A percentile compares a stretch with the other conserved stretches of the same genome.
These are phyloP conservation scores for Hoplias malabaricus DNA, from an alignment of 2,113 vertebrate genomes.

Conservation along the genomic window DNA sequence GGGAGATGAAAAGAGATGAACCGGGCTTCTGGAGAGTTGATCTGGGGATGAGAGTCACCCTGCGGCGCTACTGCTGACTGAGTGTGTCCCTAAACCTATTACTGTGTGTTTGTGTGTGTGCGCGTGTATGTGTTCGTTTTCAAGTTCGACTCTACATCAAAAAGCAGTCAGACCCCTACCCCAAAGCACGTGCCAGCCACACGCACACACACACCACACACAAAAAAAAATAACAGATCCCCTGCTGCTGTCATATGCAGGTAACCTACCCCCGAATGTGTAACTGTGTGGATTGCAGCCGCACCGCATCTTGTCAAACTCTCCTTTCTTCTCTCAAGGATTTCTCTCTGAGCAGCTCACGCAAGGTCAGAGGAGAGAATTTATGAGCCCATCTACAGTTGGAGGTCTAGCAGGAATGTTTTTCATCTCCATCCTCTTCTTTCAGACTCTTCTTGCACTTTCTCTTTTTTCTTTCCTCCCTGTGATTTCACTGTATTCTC, in stretches of 20 bases:
- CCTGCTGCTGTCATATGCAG: not conserved
- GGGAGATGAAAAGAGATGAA: not conserved
- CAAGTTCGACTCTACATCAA: not conserved
- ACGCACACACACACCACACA: not conserved
- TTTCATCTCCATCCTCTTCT: not conserved
- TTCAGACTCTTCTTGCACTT: constrained; percentile 1
- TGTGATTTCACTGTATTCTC: not conserved
- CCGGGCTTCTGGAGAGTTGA: not conserved
- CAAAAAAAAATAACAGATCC: too few relatives aligned
- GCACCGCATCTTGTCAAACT: not conserved
- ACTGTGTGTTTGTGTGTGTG: not conserved
- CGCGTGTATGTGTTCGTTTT: not conserved
- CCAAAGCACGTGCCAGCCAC: not conserved
- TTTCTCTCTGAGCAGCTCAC: not conserved
- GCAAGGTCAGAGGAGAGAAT: not conserved
- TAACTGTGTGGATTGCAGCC: not conserved
- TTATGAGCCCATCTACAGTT: not conserved
- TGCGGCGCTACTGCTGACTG: not conserved
- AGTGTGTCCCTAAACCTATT: not conserved
- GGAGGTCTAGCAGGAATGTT: not conserved
- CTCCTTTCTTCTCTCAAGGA: not conserved
- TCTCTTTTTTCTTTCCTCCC: not conserved
- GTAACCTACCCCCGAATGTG: not conserved
- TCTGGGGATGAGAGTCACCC: constrained; percentile 10
- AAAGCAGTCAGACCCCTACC: not conserved